Base-by-base conservation (phyloP, 2,888 invertebrate species). In the Mactromeris polynyma region DNA sequence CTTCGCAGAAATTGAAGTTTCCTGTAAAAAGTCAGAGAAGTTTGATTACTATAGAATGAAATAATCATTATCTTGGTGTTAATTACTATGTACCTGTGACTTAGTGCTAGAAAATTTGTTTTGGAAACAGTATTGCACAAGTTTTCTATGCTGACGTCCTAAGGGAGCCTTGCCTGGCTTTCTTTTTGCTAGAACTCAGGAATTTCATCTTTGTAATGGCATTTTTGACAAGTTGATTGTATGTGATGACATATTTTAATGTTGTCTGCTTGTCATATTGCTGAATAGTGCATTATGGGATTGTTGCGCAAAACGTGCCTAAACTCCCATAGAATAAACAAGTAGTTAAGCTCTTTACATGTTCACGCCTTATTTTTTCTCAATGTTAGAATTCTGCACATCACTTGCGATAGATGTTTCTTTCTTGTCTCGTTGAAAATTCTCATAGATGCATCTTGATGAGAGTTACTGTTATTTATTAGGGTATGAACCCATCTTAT, bases 181-280 rank as follows among this genome's bases (percentile, higher is more conserved):
- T 73, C 36, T 73, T 17, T 33, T 73, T 73, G 31, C 73, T 73
- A 73, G n/a, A 36, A 73, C 26, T 26, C 31, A 73, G 73, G 73
- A 73, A 73, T 36, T 73, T 73, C 33, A 33, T 73, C 17, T 73
- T 73, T 73, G 73, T 73, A 33, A 73, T 73, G 73, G 73, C 73
- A 73, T 73, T 36, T 73, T 73, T 73, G 73, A 73, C 73, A 73
- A 33, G 73, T 73, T 73, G 73, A 73, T 73, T 26, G 73, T 36
- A 73, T 73, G 31, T 73, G 73, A 73, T 73, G 73, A 73, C 73
- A 73, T 36, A 11, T 19, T 73, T 73, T 73, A 26, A 73, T 73
- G 73, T 33, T 19, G 17, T 33, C 19, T 33, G 36, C 26, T 73
- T 73, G 19, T 19, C 26, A n/a, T 73, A 33, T 33, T 33, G 36